phyloP scores from a whole-genome alignment of 2,113 vertebrate species.

The Azemiops feae region DNA sequence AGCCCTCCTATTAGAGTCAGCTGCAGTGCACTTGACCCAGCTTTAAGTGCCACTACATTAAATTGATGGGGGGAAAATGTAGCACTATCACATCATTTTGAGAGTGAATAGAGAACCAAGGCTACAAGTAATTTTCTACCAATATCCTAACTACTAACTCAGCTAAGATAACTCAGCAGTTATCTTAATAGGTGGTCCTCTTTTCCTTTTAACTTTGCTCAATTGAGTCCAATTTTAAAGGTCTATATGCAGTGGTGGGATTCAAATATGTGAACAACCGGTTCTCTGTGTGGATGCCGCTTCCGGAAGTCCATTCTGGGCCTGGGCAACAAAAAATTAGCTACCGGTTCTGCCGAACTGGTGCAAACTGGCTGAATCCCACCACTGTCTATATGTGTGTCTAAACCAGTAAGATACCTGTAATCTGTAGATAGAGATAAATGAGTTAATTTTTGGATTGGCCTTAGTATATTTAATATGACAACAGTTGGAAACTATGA shows the following conservation, averaged over 20 bases:
- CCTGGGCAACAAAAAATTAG: no score
- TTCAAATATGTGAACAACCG: no score
- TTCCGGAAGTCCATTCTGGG: no score
- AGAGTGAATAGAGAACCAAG: slow-evolving; percentile 6
- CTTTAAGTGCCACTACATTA: slow-evolving; percentile 29
- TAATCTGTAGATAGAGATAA: neutral
- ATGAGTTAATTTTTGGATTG: neutral
- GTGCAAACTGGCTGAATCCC: no score
- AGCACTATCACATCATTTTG: slow-evolving; percentile 18
- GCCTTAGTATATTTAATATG: neutral
- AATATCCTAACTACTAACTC: neutral
- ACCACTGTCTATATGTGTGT: neutral
- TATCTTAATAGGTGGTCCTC: neutral
- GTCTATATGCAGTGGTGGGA: neutral
- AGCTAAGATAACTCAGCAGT: neutral
- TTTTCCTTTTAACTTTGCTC: neutral
- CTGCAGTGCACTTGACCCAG: slow-evolving; percentile 59
- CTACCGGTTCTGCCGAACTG: no score
- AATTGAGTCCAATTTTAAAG: neutral
- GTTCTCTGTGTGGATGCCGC: no score
- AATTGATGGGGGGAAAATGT: slow-evolving; percentile 49
- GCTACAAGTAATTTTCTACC: slow-evolving; percentile 1
- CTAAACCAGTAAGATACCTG: neutral
- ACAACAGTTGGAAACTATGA: neutral
- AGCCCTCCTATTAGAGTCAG: slow-evolving; percentile 57